phyloP scores from a whole-genome alignment of 2,797 vertebrate genomes.

The Myioborus melanocephalus region DNA sequence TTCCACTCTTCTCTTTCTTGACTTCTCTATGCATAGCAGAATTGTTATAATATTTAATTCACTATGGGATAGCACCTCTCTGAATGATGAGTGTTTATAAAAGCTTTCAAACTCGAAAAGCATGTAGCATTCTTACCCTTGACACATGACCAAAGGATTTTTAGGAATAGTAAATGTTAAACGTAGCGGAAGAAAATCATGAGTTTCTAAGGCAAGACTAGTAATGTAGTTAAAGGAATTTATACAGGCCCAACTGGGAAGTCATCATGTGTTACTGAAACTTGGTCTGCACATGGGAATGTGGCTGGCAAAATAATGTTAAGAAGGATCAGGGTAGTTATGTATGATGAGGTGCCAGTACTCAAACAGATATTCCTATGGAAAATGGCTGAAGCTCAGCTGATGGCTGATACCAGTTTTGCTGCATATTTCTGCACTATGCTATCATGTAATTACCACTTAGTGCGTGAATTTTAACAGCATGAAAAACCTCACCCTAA shows the following conservation, averaged over 20 bases:
- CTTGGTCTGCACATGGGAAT: background rate
- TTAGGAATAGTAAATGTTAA: conserved; percentile 8
- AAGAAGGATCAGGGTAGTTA: background rate
- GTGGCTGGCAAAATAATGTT: background rate
- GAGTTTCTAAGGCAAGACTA: background rate
- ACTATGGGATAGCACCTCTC: background rate
- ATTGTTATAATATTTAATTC: conserved; percentile 37
- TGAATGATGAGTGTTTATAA: conserved; percentile 9
- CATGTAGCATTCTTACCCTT: conserved; percentile 10
- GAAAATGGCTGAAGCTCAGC: background rate
- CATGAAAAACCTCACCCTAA: background rate
- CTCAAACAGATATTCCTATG: background rate
- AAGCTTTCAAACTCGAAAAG: conserved; percentile 33
- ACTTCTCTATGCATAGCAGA: background rate
- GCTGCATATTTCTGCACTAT: background rate
- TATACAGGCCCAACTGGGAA: background rate
- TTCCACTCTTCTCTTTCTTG: background rate
- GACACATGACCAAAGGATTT: background rate
- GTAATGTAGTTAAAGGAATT: background rate
- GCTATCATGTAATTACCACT: background rate
- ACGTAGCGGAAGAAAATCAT: background rate
- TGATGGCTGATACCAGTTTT: background rate
- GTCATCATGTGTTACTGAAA: background rate
- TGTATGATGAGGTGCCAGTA: background rate
- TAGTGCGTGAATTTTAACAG: background rate